Base-by-base conservation (phyloP, 2,113 vertebrate species). In the Bufo bufo region DNA sequence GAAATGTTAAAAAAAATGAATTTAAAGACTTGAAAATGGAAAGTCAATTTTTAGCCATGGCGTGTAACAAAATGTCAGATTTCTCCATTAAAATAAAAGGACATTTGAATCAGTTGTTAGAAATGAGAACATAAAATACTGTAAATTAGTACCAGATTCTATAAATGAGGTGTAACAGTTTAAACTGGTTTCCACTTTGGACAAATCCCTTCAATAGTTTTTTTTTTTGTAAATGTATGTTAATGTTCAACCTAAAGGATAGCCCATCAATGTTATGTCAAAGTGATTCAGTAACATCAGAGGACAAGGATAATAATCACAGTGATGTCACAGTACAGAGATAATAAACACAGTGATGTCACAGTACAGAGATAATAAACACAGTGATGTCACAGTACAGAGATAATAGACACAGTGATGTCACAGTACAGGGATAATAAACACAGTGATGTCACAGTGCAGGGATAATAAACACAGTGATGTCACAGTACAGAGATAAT, bases 1-100 rank as follows among this genome's bases (percentile, higher is more conserved):
- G 58, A 83, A 83, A 83, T 69, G 61, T 83, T 23, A 66, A 0
- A 69, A 69, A 83, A 82, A 66, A 69, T n/a, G 69, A 49, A 49
- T 17, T 45, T 7, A 74, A 74, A 74, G 8, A 14, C 33, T 52
- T 47, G 13, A 66, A 82, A 69, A 83, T 66, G 61, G 81, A 83
- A 83, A 83, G 81, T 83, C 81, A 66, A 52, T 83, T 66, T 33
- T 23, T 45, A 66, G 52, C 81, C 81, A 50, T 19, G 47, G 59
- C n/a, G 52, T 50, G 23, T 50, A 47, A 49, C 20, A 13, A 66
- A 69, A 83, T 69, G 81, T 49, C 61, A 83, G 19, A 7, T 69
- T 13, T 50, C n/a, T 8, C 47, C 65, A 65, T 14, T 83, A 69
- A 52, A 63, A 50, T 14, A 52, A 83, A 83, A 66, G 59, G 47